Conservation (phyloP, 2,888 invertebrate genomes). For the Dynastes maya region DNA sequence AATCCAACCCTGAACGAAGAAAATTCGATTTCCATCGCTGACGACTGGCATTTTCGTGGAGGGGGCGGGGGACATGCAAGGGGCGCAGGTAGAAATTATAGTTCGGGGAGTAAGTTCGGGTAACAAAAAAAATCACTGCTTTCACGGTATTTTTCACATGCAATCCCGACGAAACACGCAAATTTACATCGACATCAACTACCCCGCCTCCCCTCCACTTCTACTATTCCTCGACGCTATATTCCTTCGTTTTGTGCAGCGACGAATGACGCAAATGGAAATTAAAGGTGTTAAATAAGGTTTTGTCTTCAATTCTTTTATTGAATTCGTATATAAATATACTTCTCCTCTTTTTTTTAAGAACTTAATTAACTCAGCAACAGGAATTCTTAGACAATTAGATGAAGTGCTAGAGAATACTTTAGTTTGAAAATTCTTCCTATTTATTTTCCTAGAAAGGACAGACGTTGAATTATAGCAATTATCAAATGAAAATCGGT, state of each 20-base stretch:
- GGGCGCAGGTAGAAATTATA: slow-evolving; percentile 24
- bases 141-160: slow-evolving; percentile 39
- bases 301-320: no score
- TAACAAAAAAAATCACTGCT: slow-evolving; percentile 35
- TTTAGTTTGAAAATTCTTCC: no score
- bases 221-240: background rate
- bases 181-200: slow-evolving; percentile 26
- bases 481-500: no score
- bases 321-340: background rate
- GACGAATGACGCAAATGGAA: slow-evolving; percentile 3
- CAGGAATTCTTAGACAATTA: no score
- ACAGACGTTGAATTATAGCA: no score
- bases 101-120: slow-evolving; percentile 33
- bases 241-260: background rate
- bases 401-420: no score
- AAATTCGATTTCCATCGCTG: slow-evolving; percentile 30
- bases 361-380: no score
- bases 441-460: no score
- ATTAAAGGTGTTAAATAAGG: background rate
- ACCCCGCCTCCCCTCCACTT: background rate
- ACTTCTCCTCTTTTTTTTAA: background rate
- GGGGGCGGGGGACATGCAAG: background rate
- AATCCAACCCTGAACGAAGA: background rate
- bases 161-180: slow-evolving; percentile 20
- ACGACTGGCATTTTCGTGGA: slow-evolving; percentile 6